Evolutionary conservation across 1,140 invertebrate genomes (phyloP), one percentile per base, ranked within the genome.

Genomic region (Bombus huntii): DNA sequence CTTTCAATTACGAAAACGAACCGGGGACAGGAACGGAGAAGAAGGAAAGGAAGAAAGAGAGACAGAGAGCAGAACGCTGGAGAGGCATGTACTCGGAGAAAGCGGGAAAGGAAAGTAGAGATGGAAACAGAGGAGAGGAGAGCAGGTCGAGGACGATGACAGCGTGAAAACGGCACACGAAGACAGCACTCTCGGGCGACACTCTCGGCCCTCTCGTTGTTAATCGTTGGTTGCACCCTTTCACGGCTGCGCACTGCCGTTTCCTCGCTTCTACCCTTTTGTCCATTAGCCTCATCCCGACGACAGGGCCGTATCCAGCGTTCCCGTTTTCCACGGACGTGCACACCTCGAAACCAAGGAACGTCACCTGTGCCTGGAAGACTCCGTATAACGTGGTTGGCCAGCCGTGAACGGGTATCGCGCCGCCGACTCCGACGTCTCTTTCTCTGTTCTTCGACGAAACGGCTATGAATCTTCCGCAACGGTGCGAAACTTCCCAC

Each of bases 171-270:
- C 87, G 88, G 88, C 86, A 89, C 88, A 90, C 89, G 92, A 93
- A 93, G 91, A 93, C 91, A 92, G 93, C 89, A 89, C 91, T 92
- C 92, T 87, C 86, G 91, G 59, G 87, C 83, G 90, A 93, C 93
- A 91, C 92, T 92, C 92, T 92, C 91, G 90, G 83, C 74, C 66
- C 81, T 90, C 91, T 89, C 92, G 89, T 92, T 93, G 93, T 94
- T 94, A 94, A 94, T 93, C 93, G 93, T 93, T 93, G 92, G 92
- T 94, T 94, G 92, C 92, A 94, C 93, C 93, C 92, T 93, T 93
- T 93, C 93, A 92, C 89, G 87, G 87, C 85, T 86, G 68, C 88
- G 87, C 71, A 85, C 85, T 78, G 80, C 68, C 90, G 91, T 92
- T 93, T 92, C 91, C 92, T 91, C 92, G 89, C 83, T 88, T 81